Evolutionary conservation across 92 coral and sea anemone species (phyloP), one percentile per base, ranked within the genome.

Genomic region (Palythoa caribaeorum): DNA sequence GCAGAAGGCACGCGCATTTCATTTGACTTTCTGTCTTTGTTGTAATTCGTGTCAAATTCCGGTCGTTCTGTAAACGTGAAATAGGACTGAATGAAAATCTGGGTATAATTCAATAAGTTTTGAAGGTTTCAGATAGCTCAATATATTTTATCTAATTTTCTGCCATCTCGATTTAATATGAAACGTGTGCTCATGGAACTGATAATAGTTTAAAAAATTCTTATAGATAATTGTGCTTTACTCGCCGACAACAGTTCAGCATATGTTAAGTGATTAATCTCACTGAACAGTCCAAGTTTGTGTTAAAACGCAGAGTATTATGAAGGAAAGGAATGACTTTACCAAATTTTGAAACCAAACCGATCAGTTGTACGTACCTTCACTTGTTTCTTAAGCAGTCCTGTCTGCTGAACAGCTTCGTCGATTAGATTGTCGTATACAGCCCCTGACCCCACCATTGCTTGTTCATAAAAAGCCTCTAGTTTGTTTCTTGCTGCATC

Each of bases 321-420:
- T 54, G 2, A 54, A 54, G 60, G 60, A 54, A 54, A 54, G 14
- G 2, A 54, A 54, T 54, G 60, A 54, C 60, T 9, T 28, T 28
- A 54, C 60, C 60, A 54, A 3, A 54, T 54, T 54, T 54, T 54
- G 60, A 54, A 54, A 9, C 13, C 60, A 54, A 54, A 54, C 60
- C 2, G 9, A 71, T 71, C 9, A 28, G 28, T 28, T 71, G 19
- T 39, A 74, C 54, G 78, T 47, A 74, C 78, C 78, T 40, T 74
- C 55, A 74, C 78, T 74, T 74, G 59, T 74, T 74, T 74, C 59
- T 74, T 74, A 15, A 74, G 57, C 78, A 74, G 78, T 74, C 55
- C 78, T 55, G 57, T 38, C 78, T 74, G 78, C 78, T 74, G 78
- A 74, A 74, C 78, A 55, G 78, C 78, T 74, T 38, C 57, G 55